phyloP scores from a whole-genome alignment of 2,113 vertebrate genomes.

The Uria aalge region DNA sequence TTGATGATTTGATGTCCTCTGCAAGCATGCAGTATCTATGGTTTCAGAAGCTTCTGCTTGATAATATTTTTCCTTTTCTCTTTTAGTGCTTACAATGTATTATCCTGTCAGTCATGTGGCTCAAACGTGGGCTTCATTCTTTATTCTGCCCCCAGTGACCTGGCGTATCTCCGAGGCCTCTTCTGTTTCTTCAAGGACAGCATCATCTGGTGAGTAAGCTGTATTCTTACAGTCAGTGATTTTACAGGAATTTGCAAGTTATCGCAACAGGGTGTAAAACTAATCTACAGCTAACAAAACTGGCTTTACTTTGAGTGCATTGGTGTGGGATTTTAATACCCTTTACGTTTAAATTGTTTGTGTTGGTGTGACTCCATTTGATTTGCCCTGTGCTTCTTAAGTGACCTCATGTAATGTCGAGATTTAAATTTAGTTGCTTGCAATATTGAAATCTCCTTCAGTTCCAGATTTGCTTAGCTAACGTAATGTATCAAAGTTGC shows the following conservation, averaged over 20 bases:
- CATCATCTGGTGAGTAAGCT: conserved; percentile 80
- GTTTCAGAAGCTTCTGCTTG: not conserved
- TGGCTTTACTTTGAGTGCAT: fast-evolving
- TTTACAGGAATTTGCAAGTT: not conserved
- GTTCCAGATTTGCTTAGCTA: not conserved
- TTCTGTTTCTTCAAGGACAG: conserved; percentile 85
- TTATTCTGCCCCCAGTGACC: conserved; percentile 69
- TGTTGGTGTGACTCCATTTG: not conserved
- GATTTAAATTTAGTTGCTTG: not conserved
- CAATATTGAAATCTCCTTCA: not conserved
- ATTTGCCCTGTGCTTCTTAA: not conserved
- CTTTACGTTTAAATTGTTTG: not conserved
- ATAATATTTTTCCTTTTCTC: not conserved
- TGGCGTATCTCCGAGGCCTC: conserved; percentile 75
- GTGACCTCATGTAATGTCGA: not conserved
- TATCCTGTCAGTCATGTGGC: conserved; percentile 79
- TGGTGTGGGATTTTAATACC: not conserved
- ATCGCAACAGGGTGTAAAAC: not conserved
- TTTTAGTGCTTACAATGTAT: conserved; percentile 76
- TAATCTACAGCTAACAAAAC: not conserved
- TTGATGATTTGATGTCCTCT: too few relatives aligned
- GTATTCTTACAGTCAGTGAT: not conserved
- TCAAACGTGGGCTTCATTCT: conserved; percentile 75
- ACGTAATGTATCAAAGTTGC: not conserved
- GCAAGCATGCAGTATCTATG: not conserved